A percentile compares a stretch with the other conserved stretches of the same genome.
Evolutionary conservation across 2,888 invertebrate species (phyloP).

Genomic region (Tanytarsus gracilentus): DNA sequence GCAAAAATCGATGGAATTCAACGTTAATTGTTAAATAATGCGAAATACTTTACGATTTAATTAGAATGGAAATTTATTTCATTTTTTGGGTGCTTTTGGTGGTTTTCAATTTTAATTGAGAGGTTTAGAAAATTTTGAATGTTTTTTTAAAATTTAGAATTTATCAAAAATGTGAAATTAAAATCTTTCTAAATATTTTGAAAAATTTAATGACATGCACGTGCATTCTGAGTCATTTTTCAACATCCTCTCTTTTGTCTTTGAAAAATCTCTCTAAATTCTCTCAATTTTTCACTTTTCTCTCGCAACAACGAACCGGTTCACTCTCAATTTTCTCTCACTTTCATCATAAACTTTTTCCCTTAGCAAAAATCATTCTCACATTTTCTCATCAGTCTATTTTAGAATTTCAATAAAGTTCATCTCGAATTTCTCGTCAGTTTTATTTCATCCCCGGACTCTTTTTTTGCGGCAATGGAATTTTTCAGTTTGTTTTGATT

Average conservation of each 20-base stretch:
- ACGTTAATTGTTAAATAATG: background rate
- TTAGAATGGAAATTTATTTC: too few species aligned
- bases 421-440: background rate
- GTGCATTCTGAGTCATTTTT: background rate
- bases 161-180: too few species aligned
- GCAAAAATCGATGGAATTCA: conserved; percentile 19
- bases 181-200: too few species aligned
- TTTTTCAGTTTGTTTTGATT: conserved; percentile 20
- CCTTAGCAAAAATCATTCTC: too few species aligned
- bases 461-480: conserved; percentile 6
- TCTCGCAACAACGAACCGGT: conserved; percentile 21
- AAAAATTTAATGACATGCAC: too few species aligned
- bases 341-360: background rate
- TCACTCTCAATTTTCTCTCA: conserved; percentile 8
- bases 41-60: too few species aligned
- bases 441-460: background rate
- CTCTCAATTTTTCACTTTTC: background rate
- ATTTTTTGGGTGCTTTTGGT: too few species aligned
- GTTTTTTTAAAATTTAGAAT: too few species aligned
- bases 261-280: background rate
- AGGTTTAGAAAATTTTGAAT: too few species aligned
- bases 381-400: conserved; percentile 18
- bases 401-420: conserved; percentile 7
- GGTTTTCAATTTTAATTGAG: too few species aligned
- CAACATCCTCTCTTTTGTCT: background rate